Evolutionary conservation across 2,888 invertebrate genomes (phyloP).

Genomic region (Dromius quadrimaculatus): DNA sequence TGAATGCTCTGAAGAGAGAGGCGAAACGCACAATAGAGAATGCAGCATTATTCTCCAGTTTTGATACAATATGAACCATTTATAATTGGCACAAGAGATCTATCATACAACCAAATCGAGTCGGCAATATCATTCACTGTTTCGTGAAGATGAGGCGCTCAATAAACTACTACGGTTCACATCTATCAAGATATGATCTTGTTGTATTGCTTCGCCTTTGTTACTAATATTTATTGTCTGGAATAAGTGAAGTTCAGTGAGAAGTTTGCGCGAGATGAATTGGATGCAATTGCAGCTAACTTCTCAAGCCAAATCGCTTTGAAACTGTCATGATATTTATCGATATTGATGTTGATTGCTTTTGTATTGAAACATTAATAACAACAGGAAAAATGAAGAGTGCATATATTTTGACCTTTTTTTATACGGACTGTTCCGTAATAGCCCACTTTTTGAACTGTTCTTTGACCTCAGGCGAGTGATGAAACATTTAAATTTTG

Average conservation of each 20-base stretch:
- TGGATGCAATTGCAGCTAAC: no score
- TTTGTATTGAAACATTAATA: no score
- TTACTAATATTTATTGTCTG: constrained; percentile 19
- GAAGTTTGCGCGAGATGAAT: no score
- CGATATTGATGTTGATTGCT: no score
- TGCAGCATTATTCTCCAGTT: constrained; percentile 44
- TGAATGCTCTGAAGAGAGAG: constrained; percentile 33
- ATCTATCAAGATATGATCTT: constrained; percentile 24
- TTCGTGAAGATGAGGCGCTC: background rate
- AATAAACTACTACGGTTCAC: constrained; percentile 5
- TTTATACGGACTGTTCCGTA: background rate
- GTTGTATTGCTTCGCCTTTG: constrained; percentile 1
- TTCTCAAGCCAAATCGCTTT: no score
- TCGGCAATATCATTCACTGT: constrained; percentile 37
- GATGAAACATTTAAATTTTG: no score
- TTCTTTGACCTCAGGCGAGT: no score
- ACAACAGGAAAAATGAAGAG: no score
- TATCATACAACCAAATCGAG: constrained; percentile 39
- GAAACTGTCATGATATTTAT: no score
- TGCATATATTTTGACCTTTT: no score
- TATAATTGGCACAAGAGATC: constrained; percentile 38
- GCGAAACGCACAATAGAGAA: constrained; percentile 35
- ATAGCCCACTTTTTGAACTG: no score
- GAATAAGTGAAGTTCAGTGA: no score
- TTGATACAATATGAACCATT: constrained; percentile 47